Percentiles rank a stretch among this genome's conserved stretches.
These are phyloP conservation scores for Mactromeris polynyma DNA, from an alignment of 2,888 invertebrate species.

Conservation along the genomic window DNA sequence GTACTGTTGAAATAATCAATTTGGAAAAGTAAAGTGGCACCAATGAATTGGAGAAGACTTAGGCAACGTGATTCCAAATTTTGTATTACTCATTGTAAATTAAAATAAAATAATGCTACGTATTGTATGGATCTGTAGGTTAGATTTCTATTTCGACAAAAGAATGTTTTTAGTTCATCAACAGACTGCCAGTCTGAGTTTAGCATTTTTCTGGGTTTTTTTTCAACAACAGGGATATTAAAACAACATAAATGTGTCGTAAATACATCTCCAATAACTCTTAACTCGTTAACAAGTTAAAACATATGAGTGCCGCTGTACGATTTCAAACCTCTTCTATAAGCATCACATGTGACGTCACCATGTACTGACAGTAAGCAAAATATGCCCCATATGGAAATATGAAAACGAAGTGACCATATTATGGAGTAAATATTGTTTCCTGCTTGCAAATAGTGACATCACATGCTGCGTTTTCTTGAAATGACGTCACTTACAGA, in stretches of 20 bases:
- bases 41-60: not conserved
- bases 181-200: not conserved
- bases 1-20: too few relatives aligned
- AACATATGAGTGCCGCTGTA: too few relatives aligned
- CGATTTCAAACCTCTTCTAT: too few relatives aligned
- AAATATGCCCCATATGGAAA: too few relatives aligned
- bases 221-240: not conserved
- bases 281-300: constrained; percentile 4
- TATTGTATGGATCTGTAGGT: not conserved
- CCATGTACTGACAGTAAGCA: too few relatives aligned
- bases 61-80: not conserved
- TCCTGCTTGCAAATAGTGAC: too few relatives aligned
- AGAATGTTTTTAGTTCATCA: not conserved
- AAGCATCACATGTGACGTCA: too few relatives aligned
- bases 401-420: too few relatives aligned
- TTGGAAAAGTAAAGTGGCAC: not conserved
- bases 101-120: not conserved
- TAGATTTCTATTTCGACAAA: not conserved
- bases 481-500: too few relatives aligned
- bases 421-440: too few relatives aligned
- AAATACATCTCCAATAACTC: not conserved
- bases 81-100: not conserved
- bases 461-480: too few relatives aligned
- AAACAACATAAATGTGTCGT: not conserved
- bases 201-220: not conserved